Evolutionary conservation across 2,113 vertebrate genomes (phyloP), one percentile per base, ranked within the genome.

Genomic region (Pithys albifrons): DNA sequence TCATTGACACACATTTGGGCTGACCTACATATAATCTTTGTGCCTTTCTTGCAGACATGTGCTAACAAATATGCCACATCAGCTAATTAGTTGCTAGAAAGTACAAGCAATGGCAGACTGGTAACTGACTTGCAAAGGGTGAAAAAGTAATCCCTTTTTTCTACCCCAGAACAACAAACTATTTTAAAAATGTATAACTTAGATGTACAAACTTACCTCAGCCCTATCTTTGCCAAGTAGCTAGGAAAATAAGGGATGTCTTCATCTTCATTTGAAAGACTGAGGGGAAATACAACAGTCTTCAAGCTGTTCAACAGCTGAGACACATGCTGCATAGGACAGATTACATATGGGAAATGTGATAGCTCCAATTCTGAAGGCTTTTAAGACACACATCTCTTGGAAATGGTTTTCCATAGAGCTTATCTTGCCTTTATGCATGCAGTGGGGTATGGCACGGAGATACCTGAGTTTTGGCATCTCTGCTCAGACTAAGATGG

Each of bases 11-110:
- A 66, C 80, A 57, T 79, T 92, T 91, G 77, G 90, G 48, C 39
- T 95, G 92, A 97, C 95, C 96, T 97, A 93, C 78, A 94, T 93
- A 94, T 52, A 83, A 80, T 61, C 15, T 22, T 65, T 49, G 48
- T 88, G 61, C 25, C 16, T 93, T 71, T 74, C 90, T 69, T 59
- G 39, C 52, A 95, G 74, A 24, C 24, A 41, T 41, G 35, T 73
- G n/a, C 54, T 25, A 48, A 86, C 54, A 91, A 70, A 61, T 54
- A 71, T 22, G 45, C 49, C 83, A 37, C 37, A 91, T 69, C 85
- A 65, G 10, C 31, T 91, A 59, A 67, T 54, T 54, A 55, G 25
- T 13, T 57, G 11, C 29, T 69, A 66, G n/a, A 85, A 87, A 66
- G 24, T 9, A 4, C 16, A 41, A 75, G 45, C 39, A 74, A 46